These are phyloP conservation scores for Saimiri boliviensis DNA, from an alignment of 2,113 vertebrate species.

Conservation along the genomic window DNA sequence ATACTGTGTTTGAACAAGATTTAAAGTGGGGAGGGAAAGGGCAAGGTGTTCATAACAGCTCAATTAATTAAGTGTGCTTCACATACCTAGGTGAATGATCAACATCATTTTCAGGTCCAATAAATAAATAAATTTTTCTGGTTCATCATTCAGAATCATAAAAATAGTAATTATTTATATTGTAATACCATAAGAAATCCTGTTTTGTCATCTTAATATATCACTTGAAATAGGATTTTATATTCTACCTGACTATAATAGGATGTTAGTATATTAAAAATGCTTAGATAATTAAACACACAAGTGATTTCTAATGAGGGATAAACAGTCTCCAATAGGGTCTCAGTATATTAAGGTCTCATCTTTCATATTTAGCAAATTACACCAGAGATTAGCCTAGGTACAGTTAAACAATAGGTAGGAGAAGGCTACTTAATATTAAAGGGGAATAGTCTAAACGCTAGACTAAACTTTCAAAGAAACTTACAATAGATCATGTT, in stretches of 20 bases:
- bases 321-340: slow-evolving; percentile 45
- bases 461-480: slow-evolving; percentile 1
- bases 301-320: slow-evolving; percentile 32
- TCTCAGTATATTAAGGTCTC: slow-evolving; percentile 26
- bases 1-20: slow-evolving; percentile 2
- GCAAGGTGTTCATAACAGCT: neutral
- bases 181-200: neutral
- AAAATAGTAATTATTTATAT: neutral
- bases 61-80: neutral
- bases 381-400: slow-evolving; percentile 18
- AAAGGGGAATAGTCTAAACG: neutral
- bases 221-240: neutral
- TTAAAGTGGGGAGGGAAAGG: neutral
- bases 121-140: slow-evolving; percentile 48
- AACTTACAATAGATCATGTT: neutral
- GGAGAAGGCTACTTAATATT: neutral
- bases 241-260: neutral
- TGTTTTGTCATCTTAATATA: slow-evolving; percentile 20
- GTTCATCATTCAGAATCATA: slow-evolving; percentile 28
- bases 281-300: slow-evolving; percentile 33
- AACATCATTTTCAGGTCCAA: slow-evolving; percentile 40
- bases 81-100: neutral
- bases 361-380: slow-evolving; percentile 41
- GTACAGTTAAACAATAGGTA: neutral
- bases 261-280: slow-evolving; percentile 15